Conservation (phyloP, 2,888 invertebrate genomes). For the Eurois occulta region DNA sequence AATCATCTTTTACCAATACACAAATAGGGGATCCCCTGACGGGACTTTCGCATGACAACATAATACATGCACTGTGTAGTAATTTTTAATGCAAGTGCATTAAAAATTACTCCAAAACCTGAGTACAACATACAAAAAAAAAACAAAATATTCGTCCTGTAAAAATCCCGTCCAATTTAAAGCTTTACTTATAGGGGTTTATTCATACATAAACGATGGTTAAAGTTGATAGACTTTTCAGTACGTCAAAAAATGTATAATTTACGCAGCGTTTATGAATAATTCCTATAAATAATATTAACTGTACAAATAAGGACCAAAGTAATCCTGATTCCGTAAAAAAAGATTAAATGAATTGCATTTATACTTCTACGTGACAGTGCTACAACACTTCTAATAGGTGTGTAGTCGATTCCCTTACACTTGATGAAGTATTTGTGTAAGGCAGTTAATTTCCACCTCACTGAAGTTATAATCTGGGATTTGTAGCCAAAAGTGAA, state of each 20-base stretch:
- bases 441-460: background rate
- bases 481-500: background rate
- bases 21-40: slow-evolving; percentile 21
- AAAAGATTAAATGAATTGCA: slow-evolving; percentile 56
- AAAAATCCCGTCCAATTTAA: slow-evolving; percentile 48
- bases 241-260: background rate
- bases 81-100: too few species aligned
- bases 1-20: slow-evolving; percentile 4
- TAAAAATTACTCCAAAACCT: background rate
- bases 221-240: background rate
- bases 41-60: slow-evolving; percentile 55
- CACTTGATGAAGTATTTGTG: background rate
- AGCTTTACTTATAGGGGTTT: background rate
- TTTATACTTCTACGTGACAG: slow-evolving; percentile 46
- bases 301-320: slow-evolving; percentile 51
- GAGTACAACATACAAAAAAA: background rate
- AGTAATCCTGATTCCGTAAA: slow-evolving; percentile 20
- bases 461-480: background rate
- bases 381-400: slow-evolving; percentile 19
- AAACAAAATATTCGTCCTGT: slow-evolving; percentile 45
- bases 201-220: background rate
- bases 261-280: background rate
- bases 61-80: background rate
- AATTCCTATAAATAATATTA: slow-evolving; percentile 7
- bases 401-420: background rate